Evolutionary conservation across 1,140 invertebrate species (phyloP).

Genomic region (Nasonia longicornis): DNA sequence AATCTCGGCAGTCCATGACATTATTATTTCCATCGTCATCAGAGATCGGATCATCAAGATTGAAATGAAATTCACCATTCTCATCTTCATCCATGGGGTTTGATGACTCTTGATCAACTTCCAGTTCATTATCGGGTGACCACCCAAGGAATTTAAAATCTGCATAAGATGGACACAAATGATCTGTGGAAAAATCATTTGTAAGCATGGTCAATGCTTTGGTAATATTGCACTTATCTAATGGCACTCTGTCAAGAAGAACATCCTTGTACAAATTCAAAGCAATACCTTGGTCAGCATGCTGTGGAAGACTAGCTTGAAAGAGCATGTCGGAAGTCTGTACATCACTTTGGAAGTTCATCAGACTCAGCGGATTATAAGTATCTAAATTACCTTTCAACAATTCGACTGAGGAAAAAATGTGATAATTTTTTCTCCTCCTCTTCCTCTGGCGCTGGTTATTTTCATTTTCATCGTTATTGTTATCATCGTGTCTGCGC

Average conservation of each 20-base stretch:
- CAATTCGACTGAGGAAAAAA: constrained; percentile 62
- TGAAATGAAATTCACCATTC: constrained; percentile 50
- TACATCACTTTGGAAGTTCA: constrained; percentile 51
- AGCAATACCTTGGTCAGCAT: constrained; percentile 51
- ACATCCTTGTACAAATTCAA: constrained; percentile 53
- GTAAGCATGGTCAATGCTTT: constrained; percentile 5
- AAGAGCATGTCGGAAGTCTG: constrained; percentile 58
- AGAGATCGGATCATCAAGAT: constrained; percentile 54
- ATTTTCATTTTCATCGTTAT: background rate
- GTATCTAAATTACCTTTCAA: constrained; percentile 62
- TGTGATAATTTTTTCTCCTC: constrained; percentile 55
- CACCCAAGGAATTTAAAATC: constrained; percentile 56
- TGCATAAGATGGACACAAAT: constrained; percentile 43
- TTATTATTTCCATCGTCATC: constrained; percentile 41
- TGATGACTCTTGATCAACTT: background rate
- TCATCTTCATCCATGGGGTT: constrained; percentile 42
- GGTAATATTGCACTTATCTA: background rate
- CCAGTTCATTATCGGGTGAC: constrained; percentile 46
- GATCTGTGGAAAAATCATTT: constrained; percentile 33
- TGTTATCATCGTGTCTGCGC: background rate
- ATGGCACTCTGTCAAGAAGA: constrained; percentile 48
- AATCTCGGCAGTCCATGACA: constrained; percentile 28
- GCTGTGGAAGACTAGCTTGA: constrained; percentile 54
- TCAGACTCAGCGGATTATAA: constrained; percentile 47
- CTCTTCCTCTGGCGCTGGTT: constrained; percentile 55